A percentile compares a stretch with the other conserved stretches of the same genome.
These are phyloP conservation scores for Podarcis muralis DNA, from an alignment of 2,113 vertebrate species.

Conservation along the genomic window DNA sequence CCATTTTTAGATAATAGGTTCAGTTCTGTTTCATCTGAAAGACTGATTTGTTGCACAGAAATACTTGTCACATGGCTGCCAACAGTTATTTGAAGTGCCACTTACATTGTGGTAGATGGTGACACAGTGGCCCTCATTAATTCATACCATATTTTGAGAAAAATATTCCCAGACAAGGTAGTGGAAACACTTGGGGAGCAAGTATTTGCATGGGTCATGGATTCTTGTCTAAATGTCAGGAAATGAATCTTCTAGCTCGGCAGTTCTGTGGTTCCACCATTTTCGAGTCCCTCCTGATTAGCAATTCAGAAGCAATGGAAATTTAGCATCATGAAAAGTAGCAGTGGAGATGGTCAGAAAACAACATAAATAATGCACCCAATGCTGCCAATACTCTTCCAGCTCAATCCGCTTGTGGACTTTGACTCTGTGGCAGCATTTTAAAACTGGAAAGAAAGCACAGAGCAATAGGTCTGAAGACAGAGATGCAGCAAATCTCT, in stretches of 20 bases:
- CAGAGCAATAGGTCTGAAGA: background rate
- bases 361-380: slow-evolving; percentile 10
- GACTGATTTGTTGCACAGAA: background rate
- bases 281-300: background rate
- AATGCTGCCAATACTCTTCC: background rate
- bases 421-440: background rate
- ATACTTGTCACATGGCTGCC: background rate
- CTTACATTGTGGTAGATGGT: background rate
- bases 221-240: background rate
- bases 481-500: slow-evolving; percentile 11
- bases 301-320: background rate
- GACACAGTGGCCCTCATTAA: background rate
- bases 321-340: background rate
- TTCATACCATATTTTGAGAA: background rate
- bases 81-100: background rate
- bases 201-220: slow-evolving; percentile 5
- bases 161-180: background rate
- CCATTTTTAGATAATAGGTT: slow-evolving; percentile 20
- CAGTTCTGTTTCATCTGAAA: background rate
- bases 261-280: background rate
- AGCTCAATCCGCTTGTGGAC: background rate
- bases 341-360: background rate
- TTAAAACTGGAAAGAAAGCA: slow-evolving; percentile 24
- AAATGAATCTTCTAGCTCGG: slow-evolving; percentile 6
- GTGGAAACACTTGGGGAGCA: background rate